Percentiles rank a stretch among this genome's conserved stretches.
phyloP scores from a whole-genome alignment of 2,797 vertebrate species.

The Mus spretus region DNA sequence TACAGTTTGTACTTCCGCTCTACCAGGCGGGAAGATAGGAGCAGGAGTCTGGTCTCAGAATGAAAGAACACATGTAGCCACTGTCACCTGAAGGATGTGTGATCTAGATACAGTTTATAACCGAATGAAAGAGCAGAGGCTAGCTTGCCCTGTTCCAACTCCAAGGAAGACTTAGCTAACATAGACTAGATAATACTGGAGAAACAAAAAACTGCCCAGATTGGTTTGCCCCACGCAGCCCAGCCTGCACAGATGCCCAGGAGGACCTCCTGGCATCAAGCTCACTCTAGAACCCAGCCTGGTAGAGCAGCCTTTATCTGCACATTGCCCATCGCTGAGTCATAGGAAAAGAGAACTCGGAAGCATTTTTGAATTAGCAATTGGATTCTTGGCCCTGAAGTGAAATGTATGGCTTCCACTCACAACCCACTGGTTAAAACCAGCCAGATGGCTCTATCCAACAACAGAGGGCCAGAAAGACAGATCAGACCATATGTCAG shows the following conservation, averaged over 20 bases:
- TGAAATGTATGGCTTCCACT: constrained; percentile 66
- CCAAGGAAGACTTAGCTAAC: constrained; percentile 12
- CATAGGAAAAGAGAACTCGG: constrained; percentile 55
- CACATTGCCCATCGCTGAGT: constrained; percentile 48
- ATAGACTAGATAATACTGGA: not conserved
- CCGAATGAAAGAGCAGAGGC: not conserved
- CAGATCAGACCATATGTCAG: constrained; percentile 69
- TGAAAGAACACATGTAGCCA: not conserved
- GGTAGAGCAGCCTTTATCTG: not conserved
- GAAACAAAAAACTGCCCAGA: not conserved
- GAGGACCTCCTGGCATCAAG: not conserved
- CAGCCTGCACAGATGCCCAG: not conserved
- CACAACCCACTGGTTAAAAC: constrained; percentile 67
- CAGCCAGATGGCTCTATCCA: constrained; percentile 55
- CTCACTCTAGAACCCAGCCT: constrained; percentile 21
- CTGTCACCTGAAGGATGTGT: not conserved
- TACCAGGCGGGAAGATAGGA: not conserved
- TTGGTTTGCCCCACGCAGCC: not conserved
- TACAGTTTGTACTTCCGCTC: not conserved
- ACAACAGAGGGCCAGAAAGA: constrained; percentile 64
- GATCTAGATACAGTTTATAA: not conserved
- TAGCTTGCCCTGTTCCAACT: not conserved
- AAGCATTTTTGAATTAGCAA: constrained; percentile 70
- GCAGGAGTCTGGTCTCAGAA: not conserved
- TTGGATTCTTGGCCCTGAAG: constrained; percentile 76